Base-by-base conservation (phyloP, 2,888 invertebrate genomes). In the Stenurella melanura region DNA sequence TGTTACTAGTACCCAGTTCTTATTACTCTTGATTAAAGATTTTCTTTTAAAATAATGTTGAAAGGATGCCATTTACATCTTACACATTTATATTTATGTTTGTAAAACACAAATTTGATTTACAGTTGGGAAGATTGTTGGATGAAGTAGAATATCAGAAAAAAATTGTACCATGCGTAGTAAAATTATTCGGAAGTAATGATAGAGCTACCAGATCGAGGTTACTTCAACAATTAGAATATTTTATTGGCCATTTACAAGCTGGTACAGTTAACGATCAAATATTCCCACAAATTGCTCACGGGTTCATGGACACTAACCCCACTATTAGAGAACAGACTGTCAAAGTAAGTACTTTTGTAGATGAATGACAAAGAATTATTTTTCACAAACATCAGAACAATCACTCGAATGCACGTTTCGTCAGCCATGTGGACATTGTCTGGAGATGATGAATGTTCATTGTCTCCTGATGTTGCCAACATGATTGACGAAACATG, bases 251-350 rank as follows among this genome's bases (percentile, higher is more conserved):
- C 86, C 95, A 95, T 88, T 89, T 96, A 61, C 95, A 95, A 86
- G 93, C 95, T 64, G 91, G 93, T 69, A 95, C 95, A 71, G 94
- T 99, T 17, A 99, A 99, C 89, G 97, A 98, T 87, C 96, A 97
- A 89, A 96, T 98, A 87, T 98, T 97, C 89, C 96, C 97, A 15
- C 96, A 97, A 92, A 93, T 99, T 77, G 94, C 96, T 73, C 96
- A 97, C 86, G 99, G 99, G 3, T 99, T 99, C 89, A 91, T 97
- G 88, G 99, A 99, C 89, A 98, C 98, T 0, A 99, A 98, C 90
- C 96, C 98, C 1, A 95, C 97, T 2, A 98, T 99, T 81, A 92
- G 99, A 82, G 99, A 99, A 90, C 97, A 97, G 90, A 99, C 99
- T 0, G 97, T 99, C 73, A 98, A 98, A 91, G 95, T 95, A 90